Evolutionary conservation across 2,797 vertebrate genomes (phyloP).

Genomic region (Percopsis omiscomaycus): DNA sequence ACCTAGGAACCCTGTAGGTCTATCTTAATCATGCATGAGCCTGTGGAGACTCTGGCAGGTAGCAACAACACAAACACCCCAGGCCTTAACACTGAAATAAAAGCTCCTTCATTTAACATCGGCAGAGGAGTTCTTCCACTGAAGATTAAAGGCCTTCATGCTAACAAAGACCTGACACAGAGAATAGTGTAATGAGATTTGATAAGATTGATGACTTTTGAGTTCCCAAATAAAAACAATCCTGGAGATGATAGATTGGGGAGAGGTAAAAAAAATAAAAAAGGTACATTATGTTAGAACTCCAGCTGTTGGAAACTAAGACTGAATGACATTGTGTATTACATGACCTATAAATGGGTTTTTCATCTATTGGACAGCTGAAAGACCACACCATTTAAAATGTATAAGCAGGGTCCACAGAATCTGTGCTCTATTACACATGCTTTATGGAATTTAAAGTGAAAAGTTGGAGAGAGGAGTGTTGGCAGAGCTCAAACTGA

Average conservation of each 20-base stretch:
- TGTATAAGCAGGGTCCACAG: background rate
- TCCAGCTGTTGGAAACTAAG: background rate
- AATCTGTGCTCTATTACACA: background rate
- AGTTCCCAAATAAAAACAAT: conserved; percentile 9
- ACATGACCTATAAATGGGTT: background rate
- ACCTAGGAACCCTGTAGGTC: conserved; percentile 54
- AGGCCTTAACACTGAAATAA: conserved; percentile 51
- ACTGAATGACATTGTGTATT: background rate
- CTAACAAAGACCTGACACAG: conserved; percentile 7
- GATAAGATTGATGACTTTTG: conserved; percentile 7
- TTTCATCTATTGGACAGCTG: background rate
- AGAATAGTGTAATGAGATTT: conserved; percentile 20
- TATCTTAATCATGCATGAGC: conserved; percentile 75
- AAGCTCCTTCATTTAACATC: conserved; percentile 43
- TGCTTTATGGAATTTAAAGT: background rate
- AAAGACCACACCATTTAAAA: background rate
- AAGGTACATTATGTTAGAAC: background rate
- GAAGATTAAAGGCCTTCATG: conserved; percentile 13
- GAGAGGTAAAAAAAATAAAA: background rate
- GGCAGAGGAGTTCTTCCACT: conserved; percentile 30
- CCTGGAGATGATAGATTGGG: conserved; percentile 1
- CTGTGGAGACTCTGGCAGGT: conserved; percentile 61
- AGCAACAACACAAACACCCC: conserved; percentile 56
- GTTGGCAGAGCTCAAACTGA: conserved; percentile 5
- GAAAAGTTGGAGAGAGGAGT: too few relatives aligned